Evolutionary conservation across 2,888 invertebrate species (phyloP).

Genomic region (Chorisops tibialis): DNA sequence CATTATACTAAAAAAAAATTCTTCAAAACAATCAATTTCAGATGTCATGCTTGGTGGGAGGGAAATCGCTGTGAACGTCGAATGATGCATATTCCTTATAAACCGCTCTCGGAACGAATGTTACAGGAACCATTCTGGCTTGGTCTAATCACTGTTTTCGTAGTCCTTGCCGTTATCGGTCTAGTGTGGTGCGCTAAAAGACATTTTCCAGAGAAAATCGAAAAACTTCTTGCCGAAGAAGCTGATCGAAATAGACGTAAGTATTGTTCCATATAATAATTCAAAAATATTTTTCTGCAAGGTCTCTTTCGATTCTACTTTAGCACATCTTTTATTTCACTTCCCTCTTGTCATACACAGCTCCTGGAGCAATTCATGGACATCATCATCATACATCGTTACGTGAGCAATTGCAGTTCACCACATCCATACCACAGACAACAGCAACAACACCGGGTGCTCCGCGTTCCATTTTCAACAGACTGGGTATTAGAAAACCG

Average conservation of each 20-base stretch:
- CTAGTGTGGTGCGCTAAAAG: slow-evolving; percentile 80
- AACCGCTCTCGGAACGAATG: slow-evolving; percentile 74
- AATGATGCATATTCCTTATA: slow-evolving; percentile 67
- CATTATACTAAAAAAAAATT: no score
- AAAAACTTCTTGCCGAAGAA: slow-evolving; percentile 77
- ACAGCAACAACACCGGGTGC: slow-evolving; percentile 54
- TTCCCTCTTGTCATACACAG: slow-evolving; percentile 33
- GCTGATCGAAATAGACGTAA: slow-evolving; percentile 69
- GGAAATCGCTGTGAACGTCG: slow-evolving; percentile 67
- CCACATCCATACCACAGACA: slow-evolving; percentile 53
- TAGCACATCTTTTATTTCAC: not conserved
- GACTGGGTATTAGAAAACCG: slow-evolving; percentile 84
- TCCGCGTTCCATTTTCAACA: slow-evolving; percentile 71
- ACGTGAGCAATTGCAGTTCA: slow-evolving; percentile 58
- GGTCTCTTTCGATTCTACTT: not conserved
- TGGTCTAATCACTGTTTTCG: slow-evolving; percentile 78
- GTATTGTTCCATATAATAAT: slow-evolving; percentile 55
- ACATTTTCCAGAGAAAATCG: slow-evolving; percentile 82
- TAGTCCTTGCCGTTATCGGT: slow-evolving; percentile 74
- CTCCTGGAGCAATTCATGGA: slow-evolving; percentile 44
- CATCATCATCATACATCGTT: slow-evolving; percentile 58
- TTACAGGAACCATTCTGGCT: slow-evolving; percentile 87
- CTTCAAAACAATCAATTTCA: slow-evolving; percentile 32
- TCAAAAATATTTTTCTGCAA: not conserved
- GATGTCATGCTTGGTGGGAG: slow-evolving; percentile 72